Conservation (phyloP, 37 sponge, comb jelly and placozoan species). For the Agelas oroides region DNA sequence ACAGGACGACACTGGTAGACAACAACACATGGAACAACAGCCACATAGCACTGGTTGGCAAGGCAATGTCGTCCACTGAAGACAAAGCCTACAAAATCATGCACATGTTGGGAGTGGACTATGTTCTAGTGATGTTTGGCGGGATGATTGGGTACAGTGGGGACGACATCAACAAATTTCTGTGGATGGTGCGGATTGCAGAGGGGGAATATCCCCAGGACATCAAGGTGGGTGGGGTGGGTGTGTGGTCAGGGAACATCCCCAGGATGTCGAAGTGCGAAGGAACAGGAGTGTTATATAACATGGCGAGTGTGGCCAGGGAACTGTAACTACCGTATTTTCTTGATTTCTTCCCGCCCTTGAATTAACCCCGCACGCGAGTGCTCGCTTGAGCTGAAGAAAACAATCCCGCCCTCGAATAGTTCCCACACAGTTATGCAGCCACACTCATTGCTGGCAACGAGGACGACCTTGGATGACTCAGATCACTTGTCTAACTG, state of each 20-base stretch:
- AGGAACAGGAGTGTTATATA: neutral
- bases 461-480: too few relatives aligned
- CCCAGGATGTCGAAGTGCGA: neutral
- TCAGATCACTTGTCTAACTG: too few relatives aligned
- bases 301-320: too few relatives aligned
- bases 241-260: slow-evolving; percentile 8
- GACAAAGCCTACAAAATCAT: slow-evolving; percentile 94
- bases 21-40: slow-evolving; percentile 99
- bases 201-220: slow-evolving; percentile 99
- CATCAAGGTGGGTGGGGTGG: slow-evolving; percentile 80
- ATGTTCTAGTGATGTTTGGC: slow-evolving; percentile 98
- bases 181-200: slow-evolving; percentile 99
- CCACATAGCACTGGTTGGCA: slow-evolving; percentile 99
- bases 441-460: too few relatives aligned
- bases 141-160: slow-evolving; percentile 99
- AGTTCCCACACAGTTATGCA: too few relatives aligned
- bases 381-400: too few relatives aligned
- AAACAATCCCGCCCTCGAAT: too few relatives aligned
- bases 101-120: slow-evolving; percentile 95
- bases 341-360: too few relatives aligned
- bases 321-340: too few relatives aligned
- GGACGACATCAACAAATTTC: slow-evolving; percentile 99
- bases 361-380: too few relatives aligned
- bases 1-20: slow-evolving; percentile 99
- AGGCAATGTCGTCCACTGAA: slow-evolving; percentile 98